Evolutionary conservation across 2,888 invertebrate species (phyloP).

Genomic region (Andrena praecox): DNA sequence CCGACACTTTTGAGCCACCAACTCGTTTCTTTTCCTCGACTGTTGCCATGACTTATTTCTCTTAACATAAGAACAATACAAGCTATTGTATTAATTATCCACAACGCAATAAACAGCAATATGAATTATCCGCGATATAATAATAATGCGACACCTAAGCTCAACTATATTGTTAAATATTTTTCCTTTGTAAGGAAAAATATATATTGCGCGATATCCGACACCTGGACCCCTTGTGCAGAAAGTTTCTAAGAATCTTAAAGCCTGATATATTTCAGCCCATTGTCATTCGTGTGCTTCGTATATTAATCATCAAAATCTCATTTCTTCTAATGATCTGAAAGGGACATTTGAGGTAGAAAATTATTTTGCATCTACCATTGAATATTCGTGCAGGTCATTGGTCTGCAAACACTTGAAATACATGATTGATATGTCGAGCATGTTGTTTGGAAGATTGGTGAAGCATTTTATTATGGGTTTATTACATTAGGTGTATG

Average conservation of each 20-base stretch:
- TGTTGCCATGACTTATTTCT: slow-evolving; percentile 85
- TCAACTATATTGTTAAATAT: neutral
- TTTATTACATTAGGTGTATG: slow-evolving; percentile 34
- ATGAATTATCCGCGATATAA: neutral
- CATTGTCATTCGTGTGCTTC: slow-evolving; percentile 77
- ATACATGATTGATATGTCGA: slow-evolving; percentile 21
- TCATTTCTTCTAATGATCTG: slow-evolving; percentile 67
- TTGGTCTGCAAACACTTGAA: slow-evolving; percentile 22
- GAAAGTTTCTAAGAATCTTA: slow-evolving; percentile 33
- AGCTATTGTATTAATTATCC: neutral
- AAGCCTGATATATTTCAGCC: slow-evolving; percentile 76
- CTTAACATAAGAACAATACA: slow-evolving; percentile 7
- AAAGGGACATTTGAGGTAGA: slow-evolving; percentile 11
- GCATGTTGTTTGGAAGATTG: slow-evolving; percentile 15
- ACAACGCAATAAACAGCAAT: neutral
- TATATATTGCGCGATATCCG: slow-evolving; percentile 9
- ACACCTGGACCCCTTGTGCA: slow-evolving; percentile 30
- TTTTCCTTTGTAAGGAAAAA: neutral
- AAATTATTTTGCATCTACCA: slow-evolving; percentile 20
- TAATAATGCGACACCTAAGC: neutral
- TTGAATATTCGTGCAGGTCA: slow-evolving; percentile 27
- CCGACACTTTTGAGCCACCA: slow-evolving; percentile 94
- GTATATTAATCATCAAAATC: slow-evolving; percentile 50
- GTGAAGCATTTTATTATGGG: slow-evolving; percentile 41
- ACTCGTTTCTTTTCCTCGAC: slow-evolving; percentile 89